Conservation (phyloP, 2,888 invertebrate species). For the Lasioglossum oenotherae region DNA sequence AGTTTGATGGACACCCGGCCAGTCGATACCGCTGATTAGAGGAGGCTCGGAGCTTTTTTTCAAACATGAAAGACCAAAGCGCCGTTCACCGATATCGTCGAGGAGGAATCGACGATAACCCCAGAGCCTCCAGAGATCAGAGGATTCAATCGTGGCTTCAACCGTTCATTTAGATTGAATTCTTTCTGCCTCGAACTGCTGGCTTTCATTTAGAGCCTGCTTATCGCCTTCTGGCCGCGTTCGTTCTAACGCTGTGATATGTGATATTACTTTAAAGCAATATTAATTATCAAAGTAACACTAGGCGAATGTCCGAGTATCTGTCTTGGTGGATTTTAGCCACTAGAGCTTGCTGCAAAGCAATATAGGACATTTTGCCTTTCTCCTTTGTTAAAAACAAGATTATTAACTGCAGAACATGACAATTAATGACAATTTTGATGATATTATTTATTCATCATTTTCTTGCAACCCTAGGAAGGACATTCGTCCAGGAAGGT, state of each 20-base stretch:
- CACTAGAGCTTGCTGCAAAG: too few relatives aligned
- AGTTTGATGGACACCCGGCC: conserved; percentile 29
- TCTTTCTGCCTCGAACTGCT: neutral
- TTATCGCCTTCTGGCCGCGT: neutral
- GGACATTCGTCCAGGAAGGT: too few relatives aligned
- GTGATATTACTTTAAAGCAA: neutral
- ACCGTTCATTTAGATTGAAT: neutral
- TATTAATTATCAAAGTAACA: neutral
- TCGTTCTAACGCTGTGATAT: neutral
- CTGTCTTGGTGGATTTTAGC: too few relatives aligned
- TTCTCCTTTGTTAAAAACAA: neutral
- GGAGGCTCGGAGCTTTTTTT: neutral
- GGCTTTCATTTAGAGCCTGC: neutral
- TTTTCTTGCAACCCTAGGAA: too few relatives aligned
- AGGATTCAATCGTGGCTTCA: neutral
- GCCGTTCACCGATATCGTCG: neutral
- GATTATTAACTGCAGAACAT: too few relatives aligned
- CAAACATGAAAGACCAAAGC: neutral
- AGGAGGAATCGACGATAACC: neutral
- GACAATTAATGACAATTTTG: too few relatives aligned
- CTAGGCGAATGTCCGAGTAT: neutral
- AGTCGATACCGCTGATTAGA: conserved; percentile 6
- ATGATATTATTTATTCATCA: too few relatives aligned
- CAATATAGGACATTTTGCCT: too few relatives aligned
- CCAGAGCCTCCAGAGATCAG: neutral